Percentiles rank a stretch among this genome's conserved stretches.
Conservation (phyloP, 2,113 vertebrate species). For the Ptilonorhynchus violaceus region DNA sequence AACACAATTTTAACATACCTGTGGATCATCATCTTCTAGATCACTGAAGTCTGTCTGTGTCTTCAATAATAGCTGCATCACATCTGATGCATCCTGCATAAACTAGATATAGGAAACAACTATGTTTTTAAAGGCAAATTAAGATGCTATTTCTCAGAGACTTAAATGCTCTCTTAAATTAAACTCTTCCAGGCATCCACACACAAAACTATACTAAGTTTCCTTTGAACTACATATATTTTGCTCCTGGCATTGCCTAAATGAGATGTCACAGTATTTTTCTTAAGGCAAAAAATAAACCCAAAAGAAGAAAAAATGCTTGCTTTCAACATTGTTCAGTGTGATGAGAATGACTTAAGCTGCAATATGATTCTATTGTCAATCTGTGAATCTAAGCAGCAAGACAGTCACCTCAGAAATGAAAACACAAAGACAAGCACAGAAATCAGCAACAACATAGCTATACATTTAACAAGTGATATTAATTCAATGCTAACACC, state of each 20-base stretch:
- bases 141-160: background rate
- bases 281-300: background rate
- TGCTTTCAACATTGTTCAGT: background rate
- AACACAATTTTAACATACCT: conserved; percentile 71
- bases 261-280: background rate
- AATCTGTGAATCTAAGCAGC: background rate
- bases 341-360: background rate
- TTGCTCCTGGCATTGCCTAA: background rate
- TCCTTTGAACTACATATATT: background rate
- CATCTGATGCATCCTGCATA: conserved; percentile 97
- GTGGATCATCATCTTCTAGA: conserved; percentile 95
- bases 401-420: background rate
- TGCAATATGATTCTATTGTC: background rate
- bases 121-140: background rate
- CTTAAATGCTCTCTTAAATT: background rate
- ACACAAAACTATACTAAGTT: background rate
- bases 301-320: background rate
- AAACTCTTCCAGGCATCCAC: background rate
- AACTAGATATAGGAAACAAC: conserved; percentile 76
- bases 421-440: background rate
- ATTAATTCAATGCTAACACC: background rate
- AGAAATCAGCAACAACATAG: background rate
- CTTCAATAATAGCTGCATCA: conserved; percentile 96
- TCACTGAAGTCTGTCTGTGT: conserved; percentile 97
- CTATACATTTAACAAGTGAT: background rate